A percentile compares a stretch with the other conserved stretches of the same genome.
phyloP scores from a whole-genome alignment of 2,797 vertebrate species.

The Eidolon dupreanum region DNA sequence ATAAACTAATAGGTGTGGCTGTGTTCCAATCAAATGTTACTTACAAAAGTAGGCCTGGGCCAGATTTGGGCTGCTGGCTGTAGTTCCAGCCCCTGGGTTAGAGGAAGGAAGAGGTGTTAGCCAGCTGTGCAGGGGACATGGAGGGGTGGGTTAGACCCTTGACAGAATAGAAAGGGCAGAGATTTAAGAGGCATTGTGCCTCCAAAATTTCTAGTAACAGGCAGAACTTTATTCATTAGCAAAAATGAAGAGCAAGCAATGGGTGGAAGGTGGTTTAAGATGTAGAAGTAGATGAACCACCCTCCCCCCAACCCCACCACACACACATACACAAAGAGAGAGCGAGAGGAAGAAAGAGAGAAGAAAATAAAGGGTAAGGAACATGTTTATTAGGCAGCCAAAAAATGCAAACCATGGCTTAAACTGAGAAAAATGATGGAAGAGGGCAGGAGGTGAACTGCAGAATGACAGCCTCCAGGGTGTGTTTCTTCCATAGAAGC shows the following conservation, averaged over 20 bases:
- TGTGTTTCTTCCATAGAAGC: not conserved
- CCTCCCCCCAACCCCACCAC: too few relatives aligned
- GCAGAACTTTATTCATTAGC: not conserved
- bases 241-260: not conserved
- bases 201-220: not conserved
- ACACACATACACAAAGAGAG: not conserved
- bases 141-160: not conserved
- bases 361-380: not conserved
- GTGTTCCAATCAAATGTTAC: not conserved
- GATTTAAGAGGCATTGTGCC: not conserved
- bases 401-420: not conserved
- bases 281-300: not conserved
- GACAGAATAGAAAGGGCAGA: not conserved
- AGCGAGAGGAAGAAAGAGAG: not conserved
- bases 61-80: not conserved
- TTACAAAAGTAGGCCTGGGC: not conserved
- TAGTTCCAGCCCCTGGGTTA: not conserved
- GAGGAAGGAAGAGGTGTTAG: not conserved
- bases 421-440: not conserved
- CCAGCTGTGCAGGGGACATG: not conserved
- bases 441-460: not conserved
- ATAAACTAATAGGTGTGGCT: not conserved
- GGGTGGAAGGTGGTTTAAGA: not conserved
- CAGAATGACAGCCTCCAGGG: fast-evolving
- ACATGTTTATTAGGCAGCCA: not conserved